Percentiles rank a stretch among this genome's conserved stretches.
Conservation (phyloP, 1,140 invertebrate genomes). For the Diploscapter pachys region DNA sequence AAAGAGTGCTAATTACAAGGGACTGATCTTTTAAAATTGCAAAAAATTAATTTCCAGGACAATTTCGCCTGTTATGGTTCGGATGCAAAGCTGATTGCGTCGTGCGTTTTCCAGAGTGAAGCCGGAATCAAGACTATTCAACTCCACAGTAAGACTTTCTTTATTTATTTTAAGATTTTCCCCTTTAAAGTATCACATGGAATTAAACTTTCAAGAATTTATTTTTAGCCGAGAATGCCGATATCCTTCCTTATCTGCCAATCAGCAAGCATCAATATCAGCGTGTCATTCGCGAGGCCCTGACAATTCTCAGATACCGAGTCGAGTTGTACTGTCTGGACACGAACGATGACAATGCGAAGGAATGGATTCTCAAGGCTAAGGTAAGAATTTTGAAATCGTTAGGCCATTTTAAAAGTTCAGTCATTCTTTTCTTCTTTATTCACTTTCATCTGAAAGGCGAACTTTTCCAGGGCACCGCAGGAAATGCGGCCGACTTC, state of each 20-base stretch:
- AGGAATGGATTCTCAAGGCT: slow-evolving; percentile 26
- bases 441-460: too few species aligned
- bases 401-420: too few species aligned
- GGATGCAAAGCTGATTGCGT: slow-evolving; percentile 14
- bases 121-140: slow-evolving; percentile 21
- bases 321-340: slow-evolving; percentile 25
- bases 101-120: slow-evolving; percentile 26
- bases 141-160: slow-evolving; percentile 6
- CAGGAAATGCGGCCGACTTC: slow-evolving; percentile 29
- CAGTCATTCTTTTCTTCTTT: slow-evolving; percentile 9
- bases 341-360: not conserved
- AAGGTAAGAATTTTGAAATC: not conserved
- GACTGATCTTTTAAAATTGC: too few species aligned
- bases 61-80: slow-evolving; percentile 19
- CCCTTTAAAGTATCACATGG: not conserved
- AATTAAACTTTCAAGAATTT: not conserved
- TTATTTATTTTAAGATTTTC: slow-evolving; percentile 1
- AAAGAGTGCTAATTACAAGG: too few species aligned
- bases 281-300: slow-evolving; percentile 24
- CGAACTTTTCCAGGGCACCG: slow-evolving; percentile 6
- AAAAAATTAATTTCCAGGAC: not conserved
- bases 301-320: slow-evolving; percentile 23
- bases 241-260: slow-evolving; percentile 70
- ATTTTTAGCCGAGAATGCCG: slow-evolving; percentile 69
- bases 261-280: slow-evolving; percentile 25